phyloP scores from a whole-genome alignment of 2,888 invertebrate species.

The Eristalis pertinax region DNA sequence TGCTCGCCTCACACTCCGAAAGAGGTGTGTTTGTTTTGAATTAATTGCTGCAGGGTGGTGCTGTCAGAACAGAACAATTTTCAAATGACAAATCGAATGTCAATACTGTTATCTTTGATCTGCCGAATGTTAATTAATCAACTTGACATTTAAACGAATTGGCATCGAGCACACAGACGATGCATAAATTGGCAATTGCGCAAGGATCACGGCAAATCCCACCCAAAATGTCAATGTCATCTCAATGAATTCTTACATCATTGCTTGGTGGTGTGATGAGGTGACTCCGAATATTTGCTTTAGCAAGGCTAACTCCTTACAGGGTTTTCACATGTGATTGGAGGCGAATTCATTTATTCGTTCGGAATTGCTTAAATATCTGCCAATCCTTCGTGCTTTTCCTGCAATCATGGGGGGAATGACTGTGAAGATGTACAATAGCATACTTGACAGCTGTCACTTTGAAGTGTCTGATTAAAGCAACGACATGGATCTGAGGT shows the following conservation, averaged over 20 bases:
- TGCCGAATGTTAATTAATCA: neutral
- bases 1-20: neutral
- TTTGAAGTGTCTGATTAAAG: neutral
- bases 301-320: neutral
- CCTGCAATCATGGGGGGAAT: neutral
- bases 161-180: neutral
- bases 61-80: neutral
- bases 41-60: neutral
- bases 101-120: neutral
- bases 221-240: neutral
- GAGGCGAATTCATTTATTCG: neutral
- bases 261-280: neutral
- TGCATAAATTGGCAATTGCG: neutral
- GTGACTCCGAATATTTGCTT: neutral
- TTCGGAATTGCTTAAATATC: neutral
- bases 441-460: neutral
- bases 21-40: constrained; percentile 1
- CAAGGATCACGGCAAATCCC: neutral
- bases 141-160: neutral
- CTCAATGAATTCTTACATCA: neutral
- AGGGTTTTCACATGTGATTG: neutral
- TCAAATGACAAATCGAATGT: neutral
- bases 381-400: neutral
- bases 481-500: neutral
- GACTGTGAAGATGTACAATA: neutral